Base-by-base conservation (phyloP, 1,140 invertebrate species). In the Tribolium castaneum region DNA sequence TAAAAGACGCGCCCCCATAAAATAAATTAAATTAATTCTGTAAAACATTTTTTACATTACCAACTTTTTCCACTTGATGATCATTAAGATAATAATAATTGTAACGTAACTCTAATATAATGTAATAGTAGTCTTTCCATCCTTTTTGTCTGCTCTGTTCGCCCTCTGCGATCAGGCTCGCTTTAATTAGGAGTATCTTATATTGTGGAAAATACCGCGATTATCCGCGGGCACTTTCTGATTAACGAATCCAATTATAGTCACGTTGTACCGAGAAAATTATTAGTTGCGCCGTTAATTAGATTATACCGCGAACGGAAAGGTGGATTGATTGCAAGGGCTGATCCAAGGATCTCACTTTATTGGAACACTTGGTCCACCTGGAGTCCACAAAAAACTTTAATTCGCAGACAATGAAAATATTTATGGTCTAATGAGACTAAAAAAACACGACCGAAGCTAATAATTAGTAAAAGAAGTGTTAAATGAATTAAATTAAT, bases 201-300 rank as follows among this genome's bases (percentile, higher is more conserved):
- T 84, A 82, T 81, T 83, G 82, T 83, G 84, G 83, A 84, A 85
- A 85, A 84, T 81, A 75, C 76, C 80, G 83, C 84, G 83, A 83
- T 85, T 84, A 84, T 82, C 85, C 84, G 82, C 82, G 82, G 82
- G 82, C 82, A 84, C 79, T 84, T 84, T 85, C 80, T 87, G 86
- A 87, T 87, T 87, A 87, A 87, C 86, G 86, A 87, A 87, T 86
- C 86, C 86, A 86, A 87, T 87, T 87, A 87, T 87, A 86, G 85
- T 83, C 86, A 83, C 86, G 84, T 86, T 87, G 86, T 87, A 84
- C 84, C 78, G 80, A 84, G 86, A 83, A 86, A 87, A 87, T 87
- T 87, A 87, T 87, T 87, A 86, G 85, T 87, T 87, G 86, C 81
- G 85, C 84, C 83, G 86, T 87, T 87, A 87, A 87, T 87, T 87